phyloP scores from a whole-genome alignment of 1,140 invertebrate genomes.

The Aradophagus sp. region DNA sequence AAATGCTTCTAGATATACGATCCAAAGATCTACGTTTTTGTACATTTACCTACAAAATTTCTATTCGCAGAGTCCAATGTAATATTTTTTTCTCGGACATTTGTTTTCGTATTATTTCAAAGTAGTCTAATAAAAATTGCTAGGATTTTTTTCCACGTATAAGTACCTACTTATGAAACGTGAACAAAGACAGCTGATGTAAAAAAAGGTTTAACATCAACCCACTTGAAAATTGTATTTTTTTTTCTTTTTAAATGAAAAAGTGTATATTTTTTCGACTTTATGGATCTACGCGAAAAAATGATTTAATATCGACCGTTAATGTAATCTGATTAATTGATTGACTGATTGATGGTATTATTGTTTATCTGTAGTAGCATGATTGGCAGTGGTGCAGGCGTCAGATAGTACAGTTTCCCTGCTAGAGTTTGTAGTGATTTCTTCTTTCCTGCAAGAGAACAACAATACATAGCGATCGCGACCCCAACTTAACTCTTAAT shows the following conservation, averaged over 20 bases:
- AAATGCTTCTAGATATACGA: too few species aligned
- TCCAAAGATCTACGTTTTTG: too few species aligned
- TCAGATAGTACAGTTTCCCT: slow-evolving; percentile 72
- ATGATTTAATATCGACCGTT: slow-evolving; percentile 25
- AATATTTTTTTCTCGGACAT: too few species aligned
- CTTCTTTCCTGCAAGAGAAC: slow-evolving; percentile 73
- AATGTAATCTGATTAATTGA: slow-evolving; percentile 9
- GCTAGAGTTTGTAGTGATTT: slow-evolving; percentile 73
- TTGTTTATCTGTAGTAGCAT: slow-evolving; percentile 57
- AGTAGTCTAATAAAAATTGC: too few species aligned
- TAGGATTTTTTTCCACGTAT: too few species aligned
- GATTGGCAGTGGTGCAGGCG: slow-evolving; percentile 68
- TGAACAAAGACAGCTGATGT: too few species aligned
- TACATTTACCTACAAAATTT: too few species aligned
- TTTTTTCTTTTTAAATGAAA: slow-evolving; percentile 28
- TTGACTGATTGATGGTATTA: slow-evolving; percentile 41
- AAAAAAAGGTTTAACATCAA: too few species aligned
- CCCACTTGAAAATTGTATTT: too few species aligned
- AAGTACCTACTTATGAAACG: too few species aligned
- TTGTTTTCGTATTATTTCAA: too few species aligned
- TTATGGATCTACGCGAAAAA: slow-evolving; percentile 20
- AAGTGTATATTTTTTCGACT: slow-evolving; percentile 23
- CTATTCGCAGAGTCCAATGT: too few species aligned
- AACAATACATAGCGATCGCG: slow-evolving; percentile 70
- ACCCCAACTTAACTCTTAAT: slow-evolving; percentile 47